A percentile compares a stretch with the other conserved stretches of the same genome.
Conservation (phyloP, 2,113 vertebrate species). For the Clarias magur region DNA sequence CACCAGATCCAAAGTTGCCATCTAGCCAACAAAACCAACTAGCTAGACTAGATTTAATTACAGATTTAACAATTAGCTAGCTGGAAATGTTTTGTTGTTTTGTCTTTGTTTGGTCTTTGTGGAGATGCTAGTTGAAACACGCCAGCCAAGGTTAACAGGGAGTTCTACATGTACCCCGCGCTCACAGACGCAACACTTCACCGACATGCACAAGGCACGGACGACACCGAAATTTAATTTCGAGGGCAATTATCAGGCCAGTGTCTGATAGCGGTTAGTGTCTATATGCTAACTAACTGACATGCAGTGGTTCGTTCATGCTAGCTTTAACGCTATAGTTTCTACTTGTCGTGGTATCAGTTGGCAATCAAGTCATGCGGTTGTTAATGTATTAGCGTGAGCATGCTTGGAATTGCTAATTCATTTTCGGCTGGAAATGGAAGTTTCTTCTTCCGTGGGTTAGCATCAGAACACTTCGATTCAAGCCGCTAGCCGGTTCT, state of each 20-base stretch:
- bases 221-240: background rate
- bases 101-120: background rate
- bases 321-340: background rate
- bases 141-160: background rate
- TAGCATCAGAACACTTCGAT: conserved; percentile 9
- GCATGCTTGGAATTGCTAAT: conserved; percentile 9
- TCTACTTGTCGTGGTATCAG: background rate
- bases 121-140: background rate
- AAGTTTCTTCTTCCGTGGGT: background rate
- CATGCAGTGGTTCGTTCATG: conserved; percentile 13
- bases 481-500: background rate
- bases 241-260: background rate
- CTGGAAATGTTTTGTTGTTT: background rate
- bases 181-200: background rate
- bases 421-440: background rate
- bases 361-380: background rate
- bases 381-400: background rate
- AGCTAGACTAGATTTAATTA: background rate
- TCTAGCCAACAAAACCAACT: background rate
- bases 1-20: background rate
- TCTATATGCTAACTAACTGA: background rate
- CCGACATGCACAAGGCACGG: background rate
- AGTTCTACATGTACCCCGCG: background rate
- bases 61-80: background rate
- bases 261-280: background rate